Evolutionary conservation across 2,113 vertebrate genomes (phyloP), one percentile per base, ranked within the genome.

Genomic region (Colaptes auratus): DNA sequence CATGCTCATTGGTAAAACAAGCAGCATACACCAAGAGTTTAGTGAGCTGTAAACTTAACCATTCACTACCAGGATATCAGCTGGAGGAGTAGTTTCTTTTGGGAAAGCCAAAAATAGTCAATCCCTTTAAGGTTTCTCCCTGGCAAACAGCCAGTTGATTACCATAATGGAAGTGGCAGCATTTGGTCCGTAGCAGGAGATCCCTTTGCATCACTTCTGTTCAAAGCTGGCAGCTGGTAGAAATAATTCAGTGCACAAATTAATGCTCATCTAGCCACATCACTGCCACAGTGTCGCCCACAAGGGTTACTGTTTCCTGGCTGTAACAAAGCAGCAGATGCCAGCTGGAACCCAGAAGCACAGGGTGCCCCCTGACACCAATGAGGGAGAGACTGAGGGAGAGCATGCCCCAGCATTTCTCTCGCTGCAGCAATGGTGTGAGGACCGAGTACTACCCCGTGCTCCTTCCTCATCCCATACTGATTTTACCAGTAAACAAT

Each of bases 1-100:
- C 87, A 76, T 59, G 86, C 93, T 93, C 72, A 59, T 94, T 89
- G 94, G 94, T 85, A 94, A 94, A 97, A 91, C 39, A 86, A 96
- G 77, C 89, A 97, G 95, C 89, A 67, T n/a, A 95, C 90, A 96
- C 46, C 35, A 67, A 46, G 92, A 95, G 86, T 93, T 95, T 72
- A 87, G 84, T 88, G 73, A 96, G 96, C 95, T 96, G 82, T 93
- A 93, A 95, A 94, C 91, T 71, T 90, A 91, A 90, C 71, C 89
- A n/a, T 86, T 97, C 92, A 66, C 88, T 90, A 90, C 84, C 82
- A 82, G 81, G 84, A 33, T 48, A 82, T 69, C 80, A 89, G 90
- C 89, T 90, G 86, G 87, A 95, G 30, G 76, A 86, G 96, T 42
- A 90, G 95, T 52, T 95, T 81, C 93, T 94, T 87, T 64, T 3